A percentile compares a stretch with the other conserved stretches of the same genome.
These are phyloP conservation scores for Micromys minutus DNA, from an alignment of 2,113 vertebrate species.

Conservation along the genomic window DNA sequence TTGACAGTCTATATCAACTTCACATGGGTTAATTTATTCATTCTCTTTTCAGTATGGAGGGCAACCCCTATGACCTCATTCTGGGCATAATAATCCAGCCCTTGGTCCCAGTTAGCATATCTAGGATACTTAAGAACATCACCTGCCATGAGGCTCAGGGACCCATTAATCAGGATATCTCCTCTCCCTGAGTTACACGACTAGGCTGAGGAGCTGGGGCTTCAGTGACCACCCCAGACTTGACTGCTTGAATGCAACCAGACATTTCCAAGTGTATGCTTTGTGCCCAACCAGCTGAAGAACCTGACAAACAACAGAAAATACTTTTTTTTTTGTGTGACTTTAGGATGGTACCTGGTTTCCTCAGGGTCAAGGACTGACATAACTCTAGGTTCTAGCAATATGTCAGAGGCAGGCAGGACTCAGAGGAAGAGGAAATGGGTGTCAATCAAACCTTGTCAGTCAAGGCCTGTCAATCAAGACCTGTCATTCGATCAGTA, in stretches of 20 bases:
- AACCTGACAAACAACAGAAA: rapidly evolving
- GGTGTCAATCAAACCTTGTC: neutral
- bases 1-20: neutral
- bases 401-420: rapidly evolving
- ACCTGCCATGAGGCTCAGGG: neutral
- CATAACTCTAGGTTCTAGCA: neutral
- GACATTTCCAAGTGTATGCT: neutral
- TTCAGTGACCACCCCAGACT: no score
- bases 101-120: neutral
- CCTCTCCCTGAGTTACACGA: no score
- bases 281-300: neutral
- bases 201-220: neutral
- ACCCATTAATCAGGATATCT: neutral
- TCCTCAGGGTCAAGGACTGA: neutral
- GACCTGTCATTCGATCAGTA: neutral
- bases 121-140: neutral
- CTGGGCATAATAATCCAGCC: neutral
- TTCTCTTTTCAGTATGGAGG: neutral
- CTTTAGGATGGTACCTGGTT: neutral
- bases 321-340: neutral
- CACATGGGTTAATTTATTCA: rapidly evolving
- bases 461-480: conserved; percentile 9
- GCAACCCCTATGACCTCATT: neutral
- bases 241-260: rapidly evolving
- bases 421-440: neutral